Evolutionary conservation across 2,113 vertebrate genomes (phyloP), one percentile per base, ranked within the genome.

Genomic region (Cebus imitator): DNA sequence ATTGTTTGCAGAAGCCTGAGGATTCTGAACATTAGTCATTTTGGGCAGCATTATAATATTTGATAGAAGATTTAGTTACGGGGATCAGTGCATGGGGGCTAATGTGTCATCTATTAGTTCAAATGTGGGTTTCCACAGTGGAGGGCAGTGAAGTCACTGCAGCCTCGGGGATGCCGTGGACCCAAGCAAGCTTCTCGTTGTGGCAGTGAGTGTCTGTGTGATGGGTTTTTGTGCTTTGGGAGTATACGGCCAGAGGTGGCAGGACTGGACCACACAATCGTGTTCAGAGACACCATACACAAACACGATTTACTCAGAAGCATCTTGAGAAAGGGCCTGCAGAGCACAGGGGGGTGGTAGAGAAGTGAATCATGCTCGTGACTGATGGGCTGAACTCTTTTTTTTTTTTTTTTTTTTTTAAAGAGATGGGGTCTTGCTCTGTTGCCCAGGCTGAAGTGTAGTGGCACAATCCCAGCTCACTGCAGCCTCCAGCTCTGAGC

Each of bases 131-230:
- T 16, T 32, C 32, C 35, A 6, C 0, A 16, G 16, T 2, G 43
- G 84, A 52, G 45, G 27, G 14, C 3, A 1, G 45, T 12, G 4
- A 23, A 20, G 27, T 9, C 9, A 37, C 9, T 3, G 1, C 14
- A 25, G 30, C 20, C 11, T 35, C 35, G 7, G 45, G 3, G 7
- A 14, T 0, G 21, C 43, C 6, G 11, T 3, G 48, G 35, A 17
- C 6, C 16, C 50, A 43, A 25, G n/a, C 12, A 9, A 64, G 45
- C 16, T 30, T 35, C n/a, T 68, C 2, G 4, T 25, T 8, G 6
- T n/a, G 27, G 25, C 61, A 61, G 21, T 3, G 6, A 5, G 27
- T 9, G 23, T 40, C 45, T 0, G 0, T 11, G 2, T 37, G 25
- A 40, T 37, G 30, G 11, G 88, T 6, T 11, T 20, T 61, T 30